Conservation (phyloP, 2,888 invertebrate species). For the Hypomecis punctinalis region DNA sequence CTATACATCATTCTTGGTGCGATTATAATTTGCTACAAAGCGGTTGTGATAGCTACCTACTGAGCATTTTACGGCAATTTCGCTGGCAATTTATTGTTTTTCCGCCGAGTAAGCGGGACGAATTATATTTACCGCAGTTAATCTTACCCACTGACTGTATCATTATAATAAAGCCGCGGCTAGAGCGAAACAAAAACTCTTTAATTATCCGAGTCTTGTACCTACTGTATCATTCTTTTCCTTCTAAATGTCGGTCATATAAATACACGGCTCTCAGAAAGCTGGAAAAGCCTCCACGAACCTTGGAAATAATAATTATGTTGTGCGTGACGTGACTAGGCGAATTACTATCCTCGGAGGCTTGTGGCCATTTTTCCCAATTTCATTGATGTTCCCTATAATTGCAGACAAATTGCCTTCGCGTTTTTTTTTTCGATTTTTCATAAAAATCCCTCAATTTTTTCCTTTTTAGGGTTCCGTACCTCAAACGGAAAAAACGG, state of each 20-base stretch:
- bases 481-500: too few relatives aligned
- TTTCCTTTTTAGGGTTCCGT: too few relatives aligned
- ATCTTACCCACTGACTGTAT: slow-evolving; percentile 36
- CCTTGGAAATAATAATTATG: slow-evolving; percentile 22
- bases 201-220: slow-evolving; percentile 14
- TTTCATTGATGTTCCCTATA: slow-evolving; percentile 47
- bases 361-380: slow-evolving; percentile 47
- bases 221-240: background rate
- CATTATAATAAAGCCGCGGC: slow-evolving; percentile 37
- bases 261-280: background rate
- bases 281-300: slow-evolving; percentile 19
- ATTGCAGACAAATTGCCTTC: slow-evolving; percentile 49
- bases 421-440: slow-evolving; percentile 38
- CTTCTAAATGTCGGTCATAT: background rate
- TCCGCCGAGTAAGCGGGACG: slow-evolving; percentile 41
- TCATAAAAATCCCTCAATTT: slow-evolving; percentile 32
- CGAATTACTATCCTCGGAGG: slow-evolving; percentile 39
- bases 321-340: slow-evolving; percentile 36
- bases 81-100: slow-evolving; percentile 55
- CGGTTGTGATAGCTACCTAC: slow-evolving; percentile 50
- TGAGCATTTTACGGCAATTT: slow-evolving; percentile 57
- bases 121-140: slow-evolving; percentile 36
- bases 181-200: slow-evolving; percentile 19
- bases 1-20: slow-evolving; percentile 31
- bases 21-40: slow-evolving; percentile 50